These are phyloP conservation scores for Hymenochirus boettgeri DNA, from an alignment of 2,113 vertebrate species.

Conservation along the genomic window DNA sequence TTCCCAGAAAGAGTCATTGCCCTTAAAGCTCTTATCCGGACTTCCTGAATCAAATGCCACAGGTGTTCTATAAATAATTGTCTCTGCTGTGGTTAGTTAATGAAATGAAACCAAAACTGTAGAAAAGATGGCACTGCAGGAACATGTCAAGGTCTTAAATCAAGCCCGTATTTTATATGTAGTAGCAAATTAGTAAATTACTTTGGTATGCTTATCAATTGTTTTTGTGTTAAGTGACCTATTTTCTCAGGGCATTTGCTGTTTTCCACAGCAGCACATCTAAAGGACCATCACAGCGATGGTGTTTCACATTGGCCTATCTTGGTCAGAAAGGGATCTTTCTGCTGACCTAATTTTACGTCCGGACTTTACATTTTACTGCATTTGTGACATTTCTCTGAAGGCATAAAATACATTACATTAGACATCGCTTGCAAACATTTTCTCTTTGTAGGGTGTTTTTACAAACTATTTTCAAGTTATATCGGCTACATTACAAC, in stretches of 20 bases:
- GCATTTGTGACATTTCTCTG: too few relatives aligned
- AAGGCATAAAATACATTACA: too few relatives aligned
- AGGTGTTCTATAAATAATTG: constrained; percentile 35
- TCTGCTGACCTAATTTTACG: constrained; percentile 27
- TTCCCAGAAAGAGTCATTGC: constrained; percentile 40
- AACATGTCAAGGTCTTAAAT: not conserved
- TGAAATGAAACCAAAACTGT: constrained; percentile 26
- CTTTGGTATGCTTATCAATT: not conserved
- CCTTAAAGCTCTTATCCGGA: constrained; percentile 21
- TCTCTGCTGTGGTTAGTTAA: constrained; percentile 26
- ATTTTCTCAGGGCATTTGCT: constrained; percentile 9
- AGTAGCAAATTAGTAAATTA: not conserved
- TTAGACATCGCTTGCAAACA: too few relatives aligned
- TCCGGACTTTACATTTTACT: constrained; percentile 11
- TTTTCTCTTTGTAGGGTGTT: too few relatives aligned
- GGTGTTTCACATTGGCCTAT: constrained; percentile 9
- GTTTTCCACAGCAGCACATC: constrained; percentile 13
- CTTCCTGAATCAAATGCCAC: constrained; percentile 28
- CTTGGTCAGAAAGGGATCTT: constrained; percentile 24
- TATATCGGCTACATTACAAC: too few relatives aligned
- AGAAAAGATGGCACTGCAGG: not conserved
- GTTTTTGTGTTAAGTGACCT: constrained; percentile 4
- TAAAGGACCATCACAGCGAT: constrained; percentile 1
- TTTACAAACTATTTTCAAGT: too few relatives aligned
- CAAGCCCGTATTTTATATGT: not conserved